Evolutionary conservation across 2,888 invertebrate species (phyloP), one percentile per base, ranked within the genome.

Genomic region (Vanessa cardui): DNA sequence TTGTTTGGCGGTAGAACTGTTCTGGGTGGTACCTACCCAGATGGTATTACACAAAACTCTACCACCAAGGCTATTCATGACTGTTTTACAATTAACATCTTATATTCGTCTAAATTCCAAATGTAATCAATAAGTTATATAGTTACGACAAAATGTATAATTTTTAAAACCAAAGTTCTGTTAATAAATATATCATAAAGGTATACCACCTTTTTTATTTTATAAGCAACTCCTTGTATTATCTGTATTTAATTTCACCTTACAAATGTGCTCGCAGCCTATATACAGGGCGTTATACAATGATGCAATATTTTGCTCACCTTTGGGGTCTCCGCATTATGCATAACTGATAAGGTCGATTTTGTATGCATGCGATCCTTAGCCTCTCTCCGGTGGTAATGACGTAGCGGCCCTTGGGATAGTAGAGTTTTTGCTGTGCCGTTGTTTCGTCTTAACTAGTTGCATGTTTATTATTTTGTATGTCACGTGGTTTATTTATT

Each of bases 341-440:
- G 93, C 93, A 93, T 93, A 93, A 91, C 93, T 86, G 91, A 93
- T 92, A 91, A 92, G 92, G 84, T 78, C 85, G 78, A 92, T 93
- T 93, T 86, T 84, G 92, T 93, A 93, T 93, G 93, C 93, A 93
- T 93, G 83, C 90, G 92, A 89, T 92, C 90, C 92, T 89, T 90
- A 88, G 88, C 83, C 77, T 78, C 78, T 65, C 65, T 60, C 54
- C 54, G 79, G 78, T 81, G 81, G 82, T 90, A 90, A 90, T 90
- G 88, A 88, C 86, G 84, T 83, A 72, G 73, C 71, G 67, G 76
- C 90, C 83, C 88, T 71, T 71, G 90, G 88, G 91, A 80, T 76
- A 68, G 63, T 72, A 69, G 75, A 78, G 77, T 82, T 82, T 82
- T 83, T 82, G 78, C 73, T 71, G 52, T 69, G 64, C 65, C 74